Conservation (phyloP, 2,888 invertebrate species). For the Andrena chrysosceles region DNA sequence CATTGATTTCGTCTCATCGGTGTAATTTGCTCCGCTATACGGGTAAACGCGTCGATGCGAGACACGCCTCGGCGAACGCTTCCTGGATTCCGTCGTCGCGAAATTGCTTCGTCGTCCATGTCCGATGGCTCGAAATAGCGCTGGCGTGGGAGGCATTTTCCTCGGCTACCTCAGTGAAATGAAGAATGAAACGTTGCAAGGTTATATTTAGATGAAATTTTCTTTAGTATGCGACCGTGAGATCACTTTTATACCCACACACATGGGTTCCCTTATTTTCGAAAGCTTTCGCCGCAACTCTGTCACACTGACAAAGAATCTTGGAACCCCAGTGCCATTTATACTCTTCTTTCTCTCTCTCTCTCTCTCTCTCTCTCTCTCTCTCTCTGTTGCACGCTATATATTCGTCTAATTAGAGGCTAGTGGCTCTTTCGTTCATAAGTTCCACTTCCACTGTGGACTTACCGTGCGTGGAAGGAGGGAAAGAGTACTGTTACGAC, state of each 20-base stretch:
- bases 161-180: too few relatives aligned
- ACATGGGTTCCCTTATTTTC: too few relatives aligned
- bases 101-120: neutral
- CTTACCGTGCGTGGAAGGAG: conserved; percentile 11
- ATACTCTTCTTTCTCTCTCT: too few relatives aligned
- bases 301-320: too few relatives aligned
- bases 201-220: too few relatives aligned
- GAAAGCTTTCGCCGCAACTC: too few relatives aligned
- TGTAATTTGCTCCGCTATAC: conserved; percentile 42
- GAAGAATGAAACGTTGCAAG: too few relatives aligned
- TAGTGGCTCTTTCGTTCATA: neutral
- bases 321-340: too few relatives aligned
- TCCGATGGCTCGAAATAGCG: neutral
- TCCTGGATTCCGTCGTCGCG: too few relatives aligned
- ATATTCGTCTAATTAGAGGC: conserved; percentile 6
- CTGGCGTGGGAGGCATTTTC: neutral
- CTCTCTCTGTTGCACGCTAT: neutral
- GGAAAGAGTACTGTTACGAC: conserved; percentile 52
- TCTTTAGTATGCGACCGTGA: too few relatives aligned
- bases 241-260: too few relatives aligned
- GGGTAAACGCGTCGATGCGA: conserved; percentile 40
- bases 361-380: too few relatives aligned
- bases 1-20: conserved; percentile 59
- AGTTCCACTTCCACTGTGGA: conserved; percentile 10
- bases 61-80: neutral